Evolutionary conservation across 2,888 invertebrate species (phyloP).

Genomic region (Stenurella melanura): DNA sequence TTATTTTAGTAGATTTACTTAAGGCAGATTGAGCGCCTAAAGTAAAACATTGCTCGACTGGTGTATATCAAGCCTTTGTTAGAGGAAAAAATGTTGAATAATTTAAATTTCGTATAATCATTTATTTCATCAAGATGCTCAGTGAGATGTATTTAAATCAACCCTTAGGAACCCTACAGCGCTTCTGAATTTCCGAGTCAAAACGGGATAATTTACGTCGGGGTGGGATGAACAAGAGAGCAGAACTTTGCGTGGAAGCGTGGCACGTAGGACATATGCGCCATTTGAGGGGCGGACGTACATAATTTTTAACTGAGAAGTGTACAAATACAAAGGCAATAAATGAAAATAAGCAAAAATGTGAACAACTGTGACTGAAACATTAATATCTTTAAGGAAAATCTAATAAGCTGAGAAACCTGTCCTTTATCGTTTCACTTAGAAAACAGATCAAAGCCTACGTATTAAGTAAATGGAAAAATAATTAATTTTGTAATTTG

Average conservation of each 20-base stretch:
- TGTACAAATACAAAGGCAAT: neutral
- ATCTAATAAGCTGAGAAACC: neutral
- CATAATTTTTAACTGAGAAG: conserved; percentile 1
- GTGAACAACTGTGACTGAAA: no score
- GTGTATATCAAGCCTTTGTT: conserved; percentile 5
- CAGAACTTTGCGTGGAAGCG: conserved; percentile 2
- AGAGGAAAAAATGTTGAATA: neutral
- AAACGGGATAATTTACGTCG: conserved; percentile 13
- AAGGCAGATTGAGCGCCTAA: neutral
- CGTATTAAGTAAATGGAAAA: no score
- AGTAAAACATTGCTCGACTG: neutral
- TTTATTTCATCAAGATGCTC: conserved; percentile 15
- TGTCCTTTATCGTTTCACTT: no score
- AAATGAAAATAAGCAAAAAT: neutral
- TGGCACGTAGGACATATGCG: conserved; percentile 13
- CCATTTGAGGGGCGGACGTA: neutral
- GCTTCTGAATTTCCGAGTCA: conserved; percentile 17
- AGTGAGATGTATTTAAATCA: conserved; percentile 20
- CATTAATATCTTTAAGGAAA: neutral
- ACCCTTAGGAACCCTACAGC: conserved; percentile 16
- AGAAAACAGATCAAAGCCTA: no score
- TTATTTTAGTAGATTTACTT: neutral
- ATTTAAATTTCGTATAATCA: conserved; percentile 4
- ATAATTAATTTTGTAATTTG: no score
- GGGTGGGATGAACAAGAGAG: conserved; percentile 12